A percentile compares a stretch with the other conserved stretches of the same genome.
Evolutionary conservation across 2,113 vertebrate species (phyloP).

Genomic region (Lepidothrix coronata): DNA sequence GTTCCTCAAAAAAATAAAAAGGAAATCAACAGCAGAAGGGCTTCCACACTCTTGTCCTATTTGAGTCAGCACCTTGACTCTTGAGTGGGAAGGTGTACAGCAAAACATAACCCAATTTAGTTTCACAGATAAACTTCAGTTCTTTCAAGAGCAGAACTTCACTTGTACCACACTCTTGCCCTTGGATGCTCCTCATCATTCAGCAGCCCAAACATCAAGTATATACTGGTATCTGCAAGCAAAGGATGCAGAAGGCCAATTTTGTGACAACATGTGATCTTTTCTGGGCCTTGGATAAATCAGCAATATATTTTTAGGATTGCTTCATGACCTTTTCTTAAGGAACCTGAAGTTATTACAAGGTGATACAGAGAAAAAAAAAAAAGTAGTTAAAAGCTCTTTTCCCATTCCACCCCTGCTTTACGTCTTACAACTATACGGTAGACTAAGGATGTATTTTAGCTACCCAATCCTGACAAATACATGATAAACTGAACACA

Average conservation of each 20-base stretch:
- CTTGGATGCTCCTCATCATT: background rate
- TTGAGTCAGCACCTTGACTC: background rate
- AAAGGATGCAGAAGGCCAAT: background rate
- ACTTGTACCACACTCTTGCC: background rate
- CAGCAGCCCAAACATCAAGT: background rate
- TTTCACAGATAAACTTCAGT: background rate
- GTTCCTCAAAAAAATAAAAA: background rate
- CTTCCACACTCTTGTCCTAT: background rate
- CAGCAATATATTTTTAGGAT: accelerated
- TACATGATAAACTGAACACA: background rate
- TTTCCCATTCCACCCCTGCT: background rate
- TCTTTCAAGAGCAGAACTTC: background rate
- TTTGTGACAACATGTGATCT: background rate
- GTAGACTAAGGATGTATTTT: background rate
- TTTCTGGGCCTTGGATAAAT: background rate
- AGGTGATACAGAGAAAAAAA: background rate
- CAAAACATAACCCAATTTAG: background rate
- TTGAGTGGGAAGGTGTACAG: background rate
- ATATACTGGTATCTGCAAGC: background rate
- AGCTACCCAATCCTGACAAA: background rate
- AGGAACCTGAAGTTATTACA: background rate
- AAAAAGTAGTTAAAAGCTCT: background rate
- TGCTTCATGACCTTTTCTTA: background rate
- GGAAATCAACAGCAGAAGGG: background rate
- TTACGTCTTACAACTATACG: background rate